phyloP scores from a whole-genome alignment of 2,797 vertebrate genomes.

The Monodelphis domestica region DNA sequence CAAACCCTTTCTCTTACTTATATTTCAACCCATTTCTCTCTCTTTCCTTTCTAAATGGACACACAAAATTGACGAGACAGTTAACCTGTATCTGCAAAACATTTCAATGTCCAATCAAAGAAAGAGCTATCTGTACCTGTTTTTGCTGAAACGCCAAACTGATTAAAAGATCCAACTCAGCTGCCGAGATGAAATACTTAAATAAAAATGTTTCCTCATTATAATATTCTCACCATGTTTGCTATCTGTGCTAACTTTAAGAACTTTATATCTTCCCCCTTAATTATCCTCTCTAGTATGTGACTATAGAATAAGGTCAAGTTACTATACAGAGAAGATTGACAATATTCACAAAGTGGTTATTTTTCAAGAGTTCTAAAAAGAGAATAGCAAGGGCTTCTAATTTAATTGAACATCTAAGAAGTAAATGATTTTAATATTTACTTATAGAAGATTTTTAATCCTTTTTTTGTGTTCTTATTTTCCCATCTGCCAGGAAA shows the following conservation, averaged over 20 bases:
- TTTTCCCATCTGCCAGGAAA: background rate
- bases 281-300: background rate
- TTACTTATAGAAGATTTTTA: background rate
- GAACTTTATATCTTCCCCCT: background rate
- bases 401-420: background rate
- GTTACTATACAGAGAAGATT: background rate
- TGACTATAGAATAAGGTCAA: background rate
- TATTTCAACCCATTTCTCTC: too few relatives aligned
- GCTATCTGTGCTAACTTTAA: background rate
- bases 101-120: background rate
- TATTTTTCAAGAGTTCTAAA: background rate
- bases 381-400: background rate
- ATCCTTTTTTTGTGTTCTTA: background rate
- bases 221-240: background rate
- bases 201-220: background rate
- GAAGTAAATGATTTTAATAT: background rate
- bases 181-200: background rate
- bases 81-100: background rate
- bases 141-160: background rate
- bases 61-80: background rate
- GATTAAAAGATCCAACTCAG: background rate
- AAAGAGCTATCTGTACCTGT: background rate
- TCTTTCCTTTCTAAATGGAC: too few relatives aligned
- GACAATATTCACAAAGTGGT: background rate
- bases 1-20: too few relatives aligned